Base-by-base conservation (phyloP, 1,140 invertebrate species). In the Antheraea pernyi region DNA sequence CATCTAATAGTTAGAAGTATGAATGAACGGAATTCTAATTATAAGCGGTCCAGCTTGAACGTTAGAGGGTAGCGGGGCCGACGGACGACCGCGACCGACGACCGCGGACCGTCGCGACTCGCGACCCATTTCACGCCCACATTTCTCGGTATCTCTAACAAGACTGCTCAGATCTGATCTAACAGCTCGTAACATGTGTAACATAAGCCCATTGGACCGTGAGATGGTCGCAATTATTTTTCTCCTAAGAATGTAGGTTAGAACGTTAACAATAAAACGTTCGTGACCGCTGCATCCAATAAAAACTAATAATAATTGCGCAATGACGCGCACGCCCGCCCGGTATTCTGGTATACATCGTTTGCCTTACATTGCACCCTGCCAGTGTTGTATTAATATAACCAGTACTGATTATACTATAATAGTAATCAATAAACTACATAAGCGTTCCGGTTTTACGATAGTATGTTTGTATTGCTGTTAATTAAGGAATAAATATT, bases 101-200 rank as follows among this genome's bases (percentile, higher is more conserved):
- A 70, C 65, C 60, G 65, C 0, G 16, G 18, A 68, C 62, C 60
- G 71, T 65, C 67, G 65, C 74, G 74, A 19, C 71, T 65, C 67
- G 65, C 74, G 74, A 19, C 71, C 71, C 77, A 75, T 71, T 65
- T 68, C 65, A 42, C 63, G 58, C 66, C 67, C 69, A 69, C 70
- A 71, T 72, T 81, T 82, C 74, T 73, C 74, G 19, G 77, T 66
- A 69, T 58, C 68, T 42, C 39, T 18, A 69, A 63, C 59, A 22
- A 71, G 59, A 42, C 69, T 65, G 60, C 76, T 64, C 70, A 70
- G 67, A 73, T 80, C 75, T 82, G 73, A 83, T 81, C 76, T 81
- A 86, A 83, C 78, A 73, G 61, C 74, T 82, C 75, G 78, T 82
- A 84, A 88, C 75, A 79, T 70, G 74, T 80, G 85, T 85, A 84